Conservation (phyloP, 1,140 invertebrate genomes). For the Magallana angulata region DNA sequence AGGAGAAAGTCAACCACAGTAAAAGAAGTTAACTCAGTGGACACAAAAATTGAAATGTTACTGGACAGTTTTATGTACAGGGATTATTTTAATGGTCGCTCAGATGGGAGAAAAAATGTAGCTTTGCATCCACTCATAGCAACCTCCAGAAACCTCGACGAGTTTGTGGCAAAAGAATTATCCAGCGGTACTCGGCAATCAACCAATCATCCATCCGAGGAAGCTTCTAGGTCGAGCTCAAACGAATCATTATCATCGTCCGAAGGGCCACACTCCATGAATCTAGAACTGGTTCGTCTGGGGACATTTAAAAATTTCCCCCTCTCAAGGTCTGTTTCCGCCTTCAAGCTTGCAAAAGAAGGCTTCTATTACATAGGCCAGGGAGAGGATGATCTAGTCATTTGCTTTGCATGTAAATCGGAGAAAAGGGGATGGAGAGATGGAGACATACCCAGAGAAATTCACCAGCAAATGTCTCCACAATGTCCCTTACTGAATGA, state of each 20-base stretch:
- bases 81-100: background rate
- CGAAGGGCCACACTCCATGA: background rate
- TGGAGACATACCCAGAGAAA: too few species aligned
- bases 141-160: background rate
- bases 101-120: too few species aligned
- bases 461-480: constrained; percentile 42
- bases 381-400: too few species aligned
- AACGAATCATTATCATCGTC: too few species aligned
- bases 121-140: background rate
- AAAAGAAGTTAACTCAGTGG: too few species aligned
- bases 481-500: constrained; percentile 41
- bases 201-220: background rate
- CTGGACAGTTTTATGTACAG: background rate
- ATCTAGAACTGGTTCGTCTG: constrained; percentile 35
- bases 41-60: background rate
- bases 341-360: constrained; percentile 31
- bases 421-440: too few species aligned
- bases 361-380: too few species aligned
- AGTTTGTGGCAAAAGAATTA: background rate
- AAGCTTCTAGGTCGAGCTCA: background rate
- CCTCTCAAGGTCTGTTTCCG: constrained; percentile 9
- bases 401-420: too few species aligned
- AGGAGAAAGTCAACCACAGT: too few species aligned
- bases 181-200: background rate
- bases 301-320: constrained; percentile 52